A percentile compares a stretch with the other conserved stretches of the same genome.
phyloP scores from a whole-genome alignment of 2,113 vertebrate species.

The Turdus rufiventris region DNA sequence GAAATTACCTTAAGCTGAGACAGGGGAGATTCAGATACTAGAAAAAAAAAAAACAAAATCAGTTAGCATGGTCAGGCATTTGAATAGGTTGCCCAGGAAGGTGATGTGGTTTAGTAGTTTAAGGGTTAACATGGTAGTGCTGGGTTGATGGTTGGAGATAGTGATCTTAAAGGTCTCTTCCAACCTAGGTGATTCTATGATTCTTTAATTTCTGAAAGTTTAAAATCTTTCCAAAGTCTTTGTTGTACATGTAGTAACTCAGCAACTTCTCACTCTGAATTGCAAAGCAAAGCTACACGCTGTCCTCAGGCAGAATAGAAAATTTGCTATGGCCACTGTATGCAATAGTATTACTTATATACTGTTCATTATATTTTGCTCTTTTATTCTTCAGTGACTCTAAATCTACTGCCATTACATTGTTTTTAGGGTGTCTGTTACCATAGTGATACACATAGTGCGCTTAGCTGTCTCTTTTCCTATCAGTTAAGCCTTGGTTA shows the following conservation, averaged over 20 bases:
- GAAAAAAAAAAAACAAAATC: background rate
- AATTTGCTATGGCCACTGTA: background rate
- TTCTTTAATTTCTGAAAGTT: background rate
- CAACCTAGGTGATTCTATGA: background rate
- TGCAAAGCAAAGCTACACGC: background rate
- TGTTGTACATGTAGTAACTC: background rate
- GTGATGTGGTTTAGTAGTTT: background rate
- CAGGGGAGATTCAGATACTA: background rate
- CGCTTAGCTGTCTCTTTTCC: background rate
- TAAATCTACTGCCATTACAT: background rate
- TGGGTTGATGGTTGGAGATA: too few species aligned
- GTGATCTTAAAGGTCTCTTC: background rate
- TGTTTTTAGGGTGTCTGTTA: background rate
- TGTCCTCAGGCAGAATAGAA: background rate
- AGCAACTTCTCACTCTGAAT: background rate
- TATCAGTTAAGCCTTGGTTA: background rate
- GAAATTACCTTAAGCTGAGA: background rate
- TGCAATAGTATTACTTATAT: background rate
- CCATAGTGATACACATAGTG: background rate
- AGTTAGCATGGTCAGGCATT: rapidly evolving
- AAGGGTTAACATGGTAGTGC: background rate
- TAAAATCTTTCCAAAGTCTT: background rate
- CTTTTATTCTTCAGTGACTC: background rate
- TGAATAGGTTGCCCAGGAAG: background rate
- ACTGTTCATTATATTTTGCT: background rate